Conservation (phyloP, 1,140 invertebrate genomes). For the Drosophila leontia region DNA sequence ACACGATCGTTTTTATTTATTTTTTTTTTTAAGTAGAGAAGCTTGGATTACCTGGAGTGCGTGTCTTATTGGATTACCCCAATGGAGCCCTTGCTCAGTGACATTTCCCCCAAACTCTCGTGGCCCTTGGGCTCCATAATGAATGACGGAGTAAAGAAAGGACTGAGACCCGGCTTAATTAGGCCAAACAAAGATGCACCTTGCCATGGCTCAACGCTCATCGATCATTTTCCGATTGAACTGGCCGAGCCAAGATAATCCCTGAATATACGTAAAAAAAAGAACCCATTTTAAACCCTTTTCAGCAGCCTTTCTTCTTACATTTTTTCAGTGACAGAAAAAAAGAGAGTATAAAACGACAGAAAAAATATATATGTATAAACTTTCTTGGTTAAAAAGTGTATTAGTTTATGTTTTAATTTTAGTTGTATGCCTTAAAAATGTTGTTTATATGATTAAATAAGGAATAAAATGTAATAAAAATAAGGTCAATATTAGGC, state of each 20-base stretch:
- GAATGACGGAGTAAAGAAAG: neutral
- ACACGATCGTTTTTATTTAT: neutral
- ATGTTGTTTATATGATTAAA: neutral
- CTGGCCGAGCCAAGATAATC: constrained; percentile 60
- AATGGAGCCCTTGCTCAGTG: constrained; percentile 8
- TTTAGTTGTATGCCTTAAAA: neutral
- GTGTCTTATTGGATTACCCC: constrained; percentile 24
- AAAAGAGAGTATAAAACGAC: neutral
- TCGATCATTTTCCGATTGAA: constrained; percentile 78
- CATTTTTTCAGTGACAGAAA: neutral
- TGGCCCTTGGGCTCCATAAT: neutral
- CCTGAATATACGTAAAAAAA: constrained; percentile 4
- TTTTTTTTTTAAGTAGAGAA: neutral
- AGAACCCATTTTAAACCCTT: constrained; percentile 7
- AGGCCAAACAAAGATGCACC: constrained; percentile 32
- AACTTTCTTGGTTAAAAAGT: neutral
- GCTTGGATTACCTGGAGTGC: constrained; percentile 13
- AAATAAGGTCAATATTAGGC: too few relatives aligned
- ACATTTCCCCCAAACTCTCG: constrained; percentile 7
- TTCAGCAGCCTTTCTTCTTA: constrained; percentile 1
- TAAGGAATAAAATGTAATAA: too few relatives aligned
- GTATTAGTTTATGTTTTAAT: too few relatives aligned
- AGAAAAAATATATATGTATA: neutral
- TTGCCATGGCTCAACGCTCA: constrained; percentile 49
- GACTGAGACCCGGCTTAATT: constrained; percentile 21